Percentiles rank a stretch among this genome's conserved stretches.
Evolutionary conservation across 1,140 invertebrate species (phyloP).

Genomic region (Solenopsis fugax): DNA sequence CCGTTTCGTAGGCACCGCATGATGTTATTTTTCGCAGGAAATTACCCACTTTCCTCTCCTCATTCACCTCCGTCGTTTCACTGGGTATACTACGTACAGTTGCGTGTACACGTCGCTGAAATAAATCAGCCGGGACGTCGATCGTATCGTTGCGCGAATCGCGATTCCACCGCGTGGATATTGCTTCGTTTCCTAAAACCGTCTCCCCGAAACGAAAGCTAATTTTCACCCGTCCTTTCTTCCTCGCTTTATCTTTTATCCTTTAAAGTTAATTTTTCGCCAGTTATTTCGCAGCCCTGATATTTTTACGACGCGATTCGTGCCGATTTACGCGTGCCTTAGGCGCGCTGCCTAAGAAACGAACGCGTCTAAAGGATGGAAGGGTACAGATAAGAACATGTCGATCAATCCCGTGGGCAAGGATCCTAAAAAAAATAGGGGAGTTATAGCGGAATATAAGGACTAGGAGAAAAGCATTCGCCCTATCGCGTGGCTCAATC

Average conservation of each 20-base stretch:
- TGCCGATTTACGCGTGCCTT: conserved; percentile 34
- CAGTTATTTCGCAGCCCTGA: conserved; percentile 20
- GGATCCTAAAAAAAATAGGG: conserved; percentile 5
- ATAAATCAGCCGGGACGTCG: conserved; percentile 39
- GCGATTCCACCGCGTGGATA: background rate
- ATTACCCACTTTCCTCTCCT: conserved; percentile 42
- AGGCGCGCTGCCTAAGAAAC: background rate
- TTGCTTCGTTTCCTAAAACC: conserved; percentile 28
- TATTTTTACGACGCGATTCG: conserved; percentile 45
- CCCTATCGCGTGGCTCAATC: background rate
- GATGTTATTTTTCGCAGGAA: conserved; percentile 57
- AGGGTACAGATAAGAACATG: conserved; percentile 39
- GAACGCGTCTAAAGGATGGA: conserved; percentile 12
- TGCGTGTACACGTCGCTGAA: conserved; percentile 4
- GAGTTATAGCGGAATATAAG: background rate
- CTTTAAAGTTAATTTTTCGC: conserved; percentile 54
- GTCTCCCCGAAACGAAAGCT: background rate
- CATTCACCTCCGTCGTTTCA: conserved; percentile 12
- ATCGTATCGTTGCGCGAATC: conserved; percentile 27
- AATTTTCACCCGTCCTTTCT: conserved; percentile 21
- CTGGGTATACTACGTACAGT: background rate
- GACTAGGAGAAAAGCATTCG: background rate
- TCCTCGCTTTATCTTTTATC: conserved; percentile 22
- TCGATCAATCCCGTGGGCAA: conserved; percentile 34
- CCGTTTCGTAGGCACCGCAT: conserved; percentile 1